phyloP scores from a whole-genome alignment of 23 tunicate species.

The Trididemnum nubilum region DNA sequence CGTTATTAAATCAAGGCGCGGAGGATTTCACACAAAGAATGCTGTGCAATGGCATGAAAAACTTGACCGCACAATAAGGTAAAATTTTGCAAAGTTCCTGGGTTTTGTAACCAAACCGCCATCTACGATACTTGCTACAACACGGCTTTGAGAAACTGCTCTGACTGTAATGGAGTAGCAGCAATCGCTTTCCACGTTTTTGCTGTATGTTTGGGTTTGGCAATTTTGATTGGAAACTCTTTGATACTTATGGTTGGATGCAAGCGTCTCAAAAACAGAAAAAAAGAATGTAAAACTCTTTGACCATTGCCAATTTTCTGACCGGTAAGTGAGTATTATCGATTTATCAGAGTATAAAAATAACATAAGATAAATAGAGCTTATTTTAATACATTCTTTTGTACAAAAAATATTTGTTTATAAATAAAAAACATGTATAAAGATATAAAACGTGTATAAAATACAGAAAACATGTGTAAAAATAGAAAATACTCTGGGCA shows the following conservation, averaged over 20 bases:
- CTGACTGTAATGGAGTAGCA: not conserved
- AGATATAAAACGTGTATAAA: too few species aligned
- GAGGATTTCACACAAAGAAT: too few species aligned
- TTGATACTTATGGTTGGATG: not conserved
- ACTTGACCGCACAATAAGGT: not conserved
- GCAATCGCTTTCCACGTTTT: not conserved
- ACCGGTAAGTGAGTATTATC: constrained; percentile 24
- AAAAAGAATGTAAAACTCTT: not conserved
- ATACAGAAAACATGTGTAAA: too few species aligned
- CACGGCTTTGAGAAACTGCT: not conserved
- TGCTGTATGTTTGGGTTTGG: not conserved
- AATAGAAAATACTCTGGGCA: too few species aligned
- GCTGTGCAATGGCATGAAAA: too few species aligned
- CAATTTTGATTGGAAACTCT: constrained; percentile 22
- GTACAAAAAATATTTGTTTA: too few species aligned
- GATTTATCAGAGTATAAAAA: too few species aligned
- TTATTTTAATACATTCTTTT: too few species aligned
- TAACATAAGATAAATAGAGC: too few species aligned
- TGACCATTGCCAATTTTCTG: constrained; percentile 22
- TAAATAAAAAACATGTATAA: too few species aligned
- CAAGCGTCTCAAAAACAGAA: not conserved
- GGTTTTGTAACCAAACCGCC: not conserved
- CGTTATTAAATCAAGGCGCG: too few species aligned
- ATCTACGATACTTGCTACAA: not conserved
- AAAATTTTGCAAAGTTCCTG: not conserved